A percentile compares a stretch with the other conserved stretches of the same genome.
phyloP scores from a whole-genome alignment of 2,797 vertebrate genomes.

The Martes flavigula region DNA sequence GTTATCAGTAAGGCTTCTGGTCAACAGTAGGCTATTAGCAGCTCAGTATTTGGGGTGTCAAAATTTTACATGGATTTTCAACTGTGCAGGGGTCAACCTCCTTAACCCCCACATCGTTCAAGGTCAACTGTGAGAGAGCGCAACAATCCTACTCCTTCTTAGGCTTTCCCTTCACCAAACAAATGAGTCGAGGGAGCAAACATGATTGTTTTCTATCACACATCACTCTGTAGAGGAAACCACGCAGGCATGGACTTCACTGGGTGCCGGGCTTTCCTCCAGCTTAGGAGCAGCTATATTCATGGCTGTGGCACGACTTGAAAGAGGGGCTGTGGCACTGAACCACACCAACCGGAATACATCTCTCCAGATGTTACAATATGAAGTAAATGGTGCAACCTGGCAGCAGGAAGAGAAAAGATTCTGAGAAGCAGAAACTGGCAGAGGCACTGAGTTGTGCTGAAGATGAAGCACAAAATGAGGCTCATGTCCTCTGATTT shows the following conservation, averaged over 20 bases:
- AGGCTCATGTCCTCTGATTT: background rate
- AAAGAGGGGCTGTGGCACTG: background rate
- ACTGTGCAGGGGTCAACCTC: background rate
- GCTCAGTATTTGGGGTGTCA: background rate
- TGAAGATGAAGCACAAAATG: background rate
- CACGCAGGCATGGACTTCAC: accelerated
- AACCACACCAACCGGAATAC: background rate
- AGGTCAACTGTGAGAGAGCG: background rate
- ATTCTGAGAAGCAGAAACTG: background rate
- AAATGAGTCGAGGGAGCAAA: background rate
- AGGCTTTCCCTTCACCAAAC: background rate
- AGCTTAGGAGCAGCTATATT: background rate
- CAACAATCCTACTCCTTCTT: background rate
- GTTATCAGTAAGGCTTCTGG: background rate
- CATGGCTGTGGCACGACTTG: background rate
- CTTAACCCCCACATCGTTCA: background rate
- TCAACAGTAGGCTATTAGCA: background rate
- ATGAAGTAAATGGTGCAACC: accelerated
- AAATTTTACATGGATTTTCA: background rate
- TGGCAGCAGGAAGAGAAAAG: background rate
- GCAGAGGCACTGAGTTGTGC: background rate
- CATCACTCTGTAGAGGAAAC: background rate
- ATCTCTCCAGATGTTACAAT: background rate
- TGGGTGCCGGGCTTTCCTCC: background rate
- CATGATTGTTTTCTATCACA: accelerated